Conservation (phyloP, 2,888 invertebrate species). For the Keiferia lycopersicella region DNA sequence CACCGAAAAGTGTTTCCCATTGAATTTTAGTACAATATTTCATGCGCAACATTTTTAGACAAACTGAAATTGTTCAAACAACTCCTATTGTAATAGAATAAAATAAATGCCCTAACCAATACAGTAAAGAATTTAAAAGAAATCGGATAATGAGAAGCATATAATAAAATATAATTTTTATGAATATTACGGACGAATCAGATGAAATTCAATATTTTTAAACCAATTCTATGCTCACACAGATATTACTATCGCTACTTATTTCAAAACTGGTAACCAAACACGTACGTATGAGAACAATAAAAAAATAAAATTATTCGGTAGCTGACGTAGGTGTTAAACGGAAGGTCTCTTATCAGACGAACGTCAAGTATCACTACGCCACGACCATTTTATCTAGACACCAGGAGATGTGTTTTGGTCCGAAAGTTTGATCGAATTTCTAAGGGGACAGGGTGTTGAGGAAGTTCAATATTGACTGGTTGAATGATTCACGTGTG, state of each 20-base stretch:
- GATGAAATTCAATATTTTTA: slow-evolving; percentile 10
- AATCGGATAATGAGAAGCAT: neutral
- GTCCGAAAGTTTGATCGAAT: slow-evolving; percentile 33
- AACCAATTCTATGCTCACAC: slow-evolving; percentile 5
- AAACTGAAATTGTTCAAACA: too few species aligned
- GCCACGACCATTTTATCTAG: slow-evolving; percentile 47
- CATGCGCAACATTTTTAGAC: neutral
- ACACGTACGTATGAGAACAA: slow-evolving; percentile 30
- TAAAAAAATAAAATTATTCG: slow-evolving; percentile 48
- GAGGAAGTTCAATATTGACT: slow-evolving; percentile 50
- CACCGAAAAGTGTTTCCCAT: slow-evolving; percentile 38
- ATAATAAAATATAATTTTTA: neutral
- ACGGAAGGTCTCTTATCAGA: slow-evolving; percentile 64
- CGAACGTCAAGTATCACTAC: slow-evolving; percentile 55
- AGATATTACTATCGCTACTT: slow-evolving; percentile 16
- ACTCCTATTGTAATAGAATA: too few species aligned
- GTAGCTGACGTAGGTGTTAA: slow-evolving; percentile 70
- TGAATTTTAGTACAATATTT: slow-evolving; percentile 7
- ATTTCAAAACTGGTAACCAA: slow-evolving; percentile 30
- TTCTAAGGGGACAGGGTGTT: slow-evolving; percentile 37
- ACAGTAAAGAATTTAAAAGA: neutral
- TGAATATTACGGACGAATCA: neutral
- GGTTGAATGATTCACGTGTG: slow-evolving; percentile 59
- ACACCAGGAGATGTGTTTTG: slow-evolving; percentile 38
- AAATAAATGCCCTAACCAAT: too few species aligned